Conservation (phyloP, 1,140 invertebrate species). For the Bathynomus jamesi region DNA sequence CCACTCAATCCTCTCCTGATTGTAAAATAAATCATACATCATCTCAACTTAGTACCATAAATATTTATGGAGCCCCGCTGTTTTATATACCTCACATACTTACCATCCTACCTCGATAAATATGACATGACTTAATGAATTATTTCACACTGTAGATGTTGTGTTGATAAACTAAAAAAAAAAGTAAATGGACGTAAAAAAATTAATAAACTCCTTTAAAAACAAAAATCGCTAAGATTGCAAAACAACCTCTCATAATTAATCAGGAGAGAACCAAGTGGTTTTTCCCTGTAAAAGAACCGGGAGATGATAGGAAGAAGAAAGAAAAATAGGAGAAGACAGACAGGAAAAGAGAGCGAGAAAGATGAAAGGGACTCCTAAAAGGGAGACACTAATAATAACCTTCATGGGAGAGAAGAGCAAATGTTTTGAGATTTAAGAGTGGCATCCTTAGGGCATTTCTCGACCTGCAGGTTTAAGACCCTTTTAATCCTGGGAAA, state of each 20-base stretch:
- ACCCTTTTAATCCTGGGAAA: neutral
- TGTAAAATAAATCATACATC: neutral
- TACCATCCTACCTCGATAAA: neutral
- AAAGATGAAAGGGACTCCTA: neutral
- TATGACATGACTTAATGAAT: neutral
- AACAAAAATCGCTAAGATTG: no score
- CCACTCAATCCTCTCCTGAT: neutral
- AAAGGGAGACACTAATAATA: neutral
- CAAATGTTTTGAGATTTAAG: neutral
- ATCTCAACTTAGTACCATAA: neutral
- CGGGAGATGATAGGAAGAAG: neutral
- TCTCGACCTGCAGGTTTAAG: neutral
- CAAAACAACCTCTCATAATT: no score
- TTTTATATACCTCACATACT: neutral
- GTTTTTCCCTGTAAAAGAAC: no score
- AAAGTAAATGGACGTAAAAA: neutral
- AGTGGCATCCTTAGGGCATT: neutral
- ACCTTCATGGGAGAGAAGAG: neutral
- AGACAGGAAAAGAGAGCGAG: neutral
- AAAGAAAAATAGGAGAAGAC: neutral
- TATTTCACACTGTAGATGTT: neutral
- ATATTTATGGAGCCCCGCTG: neutral
- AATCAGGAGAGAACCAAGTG: no score
- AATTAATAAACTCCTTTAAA: no score
- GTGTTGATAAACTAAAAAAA: neutral